Evolutionary conservation across 2,113 vertebrate genomes (phyloP).

Genomic region (Malurus alboscapulatus): DNA sequence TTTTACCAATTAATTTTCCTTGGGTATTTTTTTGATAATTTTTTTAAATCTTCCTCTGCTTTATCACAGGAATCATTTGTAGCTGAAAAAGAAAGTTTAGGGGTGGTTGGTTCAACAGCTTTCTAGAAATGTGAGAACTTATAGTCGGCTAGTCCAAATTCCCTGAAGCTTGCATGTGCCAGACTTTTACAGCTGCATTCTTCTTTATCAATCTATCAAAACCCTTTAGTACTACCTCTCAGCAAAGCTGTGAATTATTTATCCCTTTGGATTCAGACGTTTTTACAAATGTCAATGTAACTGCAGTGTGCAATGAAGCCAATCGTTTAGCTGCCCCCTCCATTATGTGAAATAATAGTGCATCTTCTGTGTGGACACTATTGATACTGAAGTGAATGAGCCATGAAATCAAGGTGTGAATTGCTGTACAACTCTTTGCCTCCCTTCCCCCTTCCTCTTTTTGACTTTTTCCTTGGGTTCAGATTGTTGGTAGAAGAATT

Average conservation of each 20-base stretch:
- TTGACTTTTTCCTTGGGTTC: background rate
- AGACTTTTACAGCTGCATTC: background rate
- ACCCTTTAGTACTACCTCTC: constrained; percentile 19
- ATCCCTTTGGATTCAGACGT: constrained; percentile 17
- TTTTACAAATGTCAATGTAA: constrained; percentile 50
- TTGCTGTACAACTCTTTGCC: background rate
- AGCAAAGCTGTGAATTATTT: constrained; percentile 66
- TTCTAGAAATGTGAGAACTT: constrained; percentile 6
- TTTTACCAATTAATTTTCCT: background rate
- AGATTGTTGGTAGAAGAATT: background rate
- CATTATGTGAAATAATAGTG: constrained; percentile 24
- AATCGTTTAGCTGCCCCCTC: background rate
- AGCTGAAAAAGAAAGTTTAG: constrained; percentile 8
- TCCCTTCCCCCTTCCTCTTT: background rate
- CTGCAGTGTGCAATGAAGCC: constrained; percentile 13
- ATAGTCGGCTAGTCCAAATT: background rate
- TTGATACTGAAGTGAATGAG: constrained; percentile 41
- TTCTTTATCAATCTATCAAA: constrained; percentile 47
- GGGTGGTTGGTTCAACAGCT: background rate
- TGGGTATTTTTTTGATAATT: background rate
- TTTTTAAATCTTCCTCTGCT: background rate
- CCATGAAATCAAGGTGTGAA: constrained; percentile 42
- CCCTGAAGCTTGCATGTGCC: background rate
- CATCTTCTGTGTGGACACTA: constrained; percentile 11
- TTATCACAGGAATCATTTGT: background rate